Base-by-base conservation (phyloP, 2,888 invertebrate species). In the Leucozona laternaria region DNA sequence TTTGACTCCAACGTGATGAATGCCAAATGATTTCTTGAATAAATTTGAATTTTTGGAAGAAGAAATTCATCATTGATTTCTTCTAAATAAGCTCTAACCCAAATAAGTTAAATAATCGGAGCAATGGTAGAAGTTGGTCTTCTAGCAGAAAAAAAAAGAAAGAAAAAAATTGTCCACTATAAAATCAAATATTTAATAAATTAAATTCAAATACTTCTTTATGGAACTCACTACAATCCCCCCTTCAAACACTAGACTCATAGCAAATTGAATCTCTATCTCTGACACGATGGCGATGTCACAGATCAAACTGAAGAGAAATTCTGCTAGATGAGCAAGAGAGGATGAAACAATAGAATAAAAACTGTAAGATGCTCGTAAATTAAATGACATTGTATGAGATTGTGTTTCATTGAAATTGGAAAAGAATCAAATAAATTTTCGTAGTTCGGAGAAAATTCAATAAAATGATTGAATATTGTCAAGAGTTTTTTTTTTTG, bases 401-500 rank as follows among this genome's bases (percentile, higher is more conserved):
- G 43, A 43, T 45, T 17, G 45, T 17, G 17, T 45, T 45, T 45
- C 10, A 45, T 17, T 45, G 45, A 17, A 45, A 45, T 17, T 17
- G 45, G 8, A 45, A 45, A 45, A 17, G 45, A 45, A 45, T 45
- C n/a, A 45, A 45, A 45, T 43, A 17, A 17, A 45, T 45, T 43
- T 2, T 8, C 17, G 17, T 0, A 45, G 8, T 17, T 45, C 45
- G 8, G 8, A 17, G 17, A 45, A 45, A 17, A 45, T 45, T 45
- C 45, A 45, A 45, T 45, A 45, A 45, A 45, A 45, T 45, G 45
- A 45, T 45, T 45, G 45, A 45, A 45, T 45, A 45, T 17, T 45
- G 17, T 17, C 45, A 45, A 43, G 31, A 31, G 31, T 31, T 8
- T 17, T 45, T n/a, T n/a, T n/a, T n/a, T n/a, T n/a, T n/a, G n/a